A percentile compares a stretch with the other conserved stretches of the same genome.
Conservation (phyloP, 2,113 vertebrate species). For the Microtus oregoni region DNA sequence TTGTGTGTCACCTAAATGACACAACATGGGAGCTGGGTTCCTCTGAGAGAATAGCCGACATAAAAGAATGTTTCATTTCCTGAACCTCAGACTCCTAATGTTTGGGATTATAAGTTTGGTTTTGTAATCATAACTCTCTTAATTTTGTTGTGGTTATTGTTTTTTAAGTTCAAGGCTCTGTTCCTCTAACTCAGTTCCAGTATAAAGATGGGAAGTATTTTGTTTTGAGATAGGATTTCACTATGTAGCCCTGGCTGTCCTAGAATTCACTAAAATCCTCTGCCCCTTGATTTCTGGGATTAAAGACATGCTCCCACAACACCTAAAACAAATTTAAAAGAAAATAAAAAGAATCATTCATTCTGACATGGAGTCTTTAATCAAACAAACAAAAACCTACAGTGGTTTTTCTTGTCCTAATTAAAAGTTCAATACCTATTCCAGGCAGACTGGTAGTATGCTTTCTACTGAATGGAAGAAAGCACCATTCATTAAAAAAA, state of each 20-base stretch:
- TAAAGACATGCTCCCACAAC: neutral
- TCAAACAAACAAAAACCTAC: neutral
- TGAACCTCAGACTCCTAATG: slow-evolving; percentile 6
- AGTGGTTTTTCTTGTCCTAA: neutral
- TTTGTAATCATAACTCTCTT: slow-evolving; percentile 19
- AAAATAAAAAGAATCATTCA: neutral
- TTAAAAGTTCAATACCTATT: neutral
- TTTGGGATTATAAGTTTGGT: neutral
- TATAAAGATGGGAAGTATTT: slow-evolving; percentile 30
- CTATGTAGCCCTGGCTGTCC: neutral
- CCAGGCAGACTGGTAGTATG: neutral
- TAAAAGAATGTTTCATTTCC: neutral
- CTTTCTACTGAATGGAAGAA: neutral
- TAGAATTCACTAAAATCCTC: neutral
- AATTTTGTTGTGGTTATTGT: neutral
- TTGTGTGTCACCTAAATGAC: neutral
- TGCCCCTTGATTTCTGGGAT: neutral
- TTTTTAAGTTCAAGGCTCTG: neutral
- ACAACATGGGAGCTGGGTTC: neutral
- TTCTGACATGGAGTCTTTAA: neutral
- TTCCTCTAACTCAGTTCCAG: neutral
- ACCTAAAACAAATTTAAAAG: neutral
- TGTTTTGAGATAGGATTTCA: neutral
- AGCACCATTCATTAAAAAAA: neutral
- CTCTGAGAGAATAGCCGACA: slow-evolving; percentile 15